These are phyloP conservation scores for Heliconius charithonia DNA, from an alignment of 2,888 invertebrate species.

Conservation along the genomic window DNA sequence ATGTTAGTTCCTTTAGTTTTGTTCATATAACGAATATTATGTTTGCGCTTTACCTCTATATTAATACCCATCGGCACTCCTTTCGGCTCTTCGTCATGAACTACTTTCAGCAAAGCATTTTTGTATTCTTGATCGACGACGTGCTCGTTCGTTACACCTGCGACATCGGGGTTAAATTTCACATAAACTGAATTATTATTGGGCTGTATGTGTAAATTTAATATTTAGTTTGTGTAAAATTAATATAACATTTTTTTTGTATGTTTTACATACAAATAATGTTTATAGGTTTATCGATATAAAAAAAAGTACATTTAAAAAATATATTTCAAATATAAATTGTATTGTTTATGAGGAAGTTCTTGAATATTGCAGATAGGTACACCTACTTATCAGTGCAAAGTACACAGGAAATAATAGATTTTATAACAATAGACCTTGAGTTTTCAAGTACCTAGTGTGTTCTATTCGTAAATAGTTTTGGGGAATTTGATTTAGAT, in stretches of 20 bases:
- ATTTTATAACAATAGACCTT: slow-evolving; percentile 5
- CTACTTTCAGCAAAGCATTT: slow-evolving; percentile 70
- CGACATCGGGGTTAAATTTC: slow-evolving; percentile 41
- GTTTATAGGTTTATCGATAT: not conserved
- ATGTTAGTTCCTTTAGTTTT: not conserved
- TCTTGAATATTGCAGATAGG: no score
- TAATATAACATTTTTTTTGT: not conserved
- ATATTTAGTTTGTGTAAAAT: not conserved
- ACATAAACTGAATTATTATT: not conserved
- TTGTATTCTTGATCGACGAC: slow-evolving; percentile 69
- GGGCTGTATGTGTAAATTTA: not conserved
- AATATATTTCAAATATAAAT: not conserved
- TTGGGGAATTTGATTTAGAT: not conserved
- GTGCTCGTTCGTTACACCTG: slow-evolving; percentile 62
- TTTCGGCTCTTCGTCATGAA: slow-evolving; percentile 77
- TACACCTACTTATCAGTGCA: not conserved
- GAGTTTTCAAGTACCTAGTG: not conserved
- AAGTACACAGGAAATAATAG: not conserved
- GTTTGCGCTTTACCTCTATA: slow-evolving; percentile 63
- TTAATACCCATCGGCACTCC: slow-evolving; percentile 75
- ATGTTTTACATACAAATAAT: not conserved
- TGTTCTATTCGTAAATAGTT: not conserved
- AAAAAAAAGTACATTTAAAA: not conserved
- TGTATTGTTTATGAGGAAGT: not conserved
- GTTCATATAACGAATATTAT: not conserved